These are phyloP conservation scores for Leptinotarsa tumamoca DNA, from an alignment of 2,888 invertebrate species.

Conservation along the genomic window DNA sequence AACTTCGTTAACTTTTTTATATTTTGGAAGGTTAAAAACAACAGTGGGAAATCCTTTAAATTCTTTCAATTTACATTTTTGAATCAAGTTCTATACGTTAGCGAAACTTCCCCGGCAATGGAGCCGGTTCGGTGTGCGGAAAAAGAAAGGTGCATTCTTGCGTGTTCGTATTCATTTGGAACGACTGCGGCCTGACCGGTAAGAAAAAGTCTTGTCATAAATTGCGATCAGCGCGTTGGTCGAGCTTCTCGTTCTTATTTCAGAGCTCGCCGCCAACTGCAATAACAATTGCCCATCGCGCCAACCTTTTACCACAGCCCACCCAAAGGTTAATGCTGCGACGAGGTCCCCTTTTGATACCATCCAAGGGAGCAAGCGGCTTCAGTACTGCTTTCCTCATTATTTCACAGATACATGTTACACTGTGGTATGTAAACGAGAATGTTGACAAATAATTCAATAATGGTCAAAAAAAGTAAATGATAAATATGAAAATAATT, in stretches of 20 bases:
- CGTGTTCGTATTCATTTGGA: slow-evolving; percentile 37
- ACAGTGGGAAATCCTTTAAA: no score
- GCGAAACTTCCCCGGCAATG: background rate
- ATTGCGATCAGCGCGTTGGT: slow-evolving; percentile 42
- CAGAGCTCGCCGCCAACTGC: slow-evolving; percentile 43
- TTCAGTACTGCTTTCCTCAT: no score
- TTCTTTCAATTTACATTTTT: background rate
- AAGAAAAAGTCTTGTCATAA: slow-evolving; percentile 37
- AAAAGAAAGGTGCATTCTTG: slow-evolving; percentile 34
- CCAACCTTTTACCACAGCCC: slow-evolving; percentile 32
- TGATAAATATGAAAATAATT: no score
- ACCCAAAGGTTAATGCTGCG: slow-evolving; percentile 25
- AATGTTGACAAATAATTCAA: no score
- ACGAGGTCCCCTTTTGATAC: background rate
- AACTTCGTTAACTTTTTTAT: no score
- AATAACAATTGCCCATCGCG: slow-evolving; percentile 47
- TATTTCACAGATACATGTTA: no score
- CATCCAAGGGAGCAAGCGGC: no score
- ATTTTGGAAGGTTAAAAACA: no score
- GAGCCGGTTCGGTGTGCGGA: slow-evolving; percentile 10
- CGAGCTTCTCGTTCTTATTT: slow-evolving; percentile 48
- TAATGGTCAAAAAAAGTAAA: no score
- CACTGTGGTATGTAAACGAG: no score
- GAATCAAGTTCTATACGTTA: background rate
- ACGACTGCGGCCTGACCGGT: slow-evolving; percentile 22